Evolutionary conservation across 1,140 invertebrate species (phyloP), one percentile per base, ranked within the genome.

Genomic region (Tetranychus urticae): DNA sequence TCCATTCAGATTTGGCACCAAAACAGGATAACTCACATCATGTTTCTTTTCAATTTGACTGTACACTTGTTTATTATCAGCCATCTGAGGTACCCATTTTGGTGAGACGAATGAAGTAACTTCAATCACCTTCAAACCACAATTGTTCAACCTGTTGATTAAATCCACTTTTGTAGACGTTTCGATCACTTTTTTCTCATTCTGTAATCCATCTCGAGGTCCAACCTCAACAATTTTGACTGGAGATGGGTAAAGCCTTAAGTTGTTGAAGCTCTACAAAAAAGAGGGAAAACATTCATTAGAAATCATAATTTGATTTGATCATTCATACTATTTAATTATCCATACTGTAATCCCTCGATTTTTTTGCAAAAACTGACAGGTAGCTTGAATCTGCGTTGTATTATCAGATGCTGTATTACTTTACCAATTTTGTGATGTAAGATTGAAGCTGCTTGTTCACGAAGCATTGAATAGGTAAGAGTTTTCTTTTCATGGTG

Each of bases 11-110:
- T 98, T 98, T 47, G 94, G 94, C n/a, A 93, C 85, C 1, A 98
- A 74, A 4, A 91, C 92, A 3, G 91, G 82, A 75, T 96, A 98
- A 33, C 77, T 79, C 1, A 94, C 75, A n/a, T 76, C 78, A 0
- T 77, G 70, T 33, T 75, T 70, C 14, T 63, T 61, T 6, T 75
- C 73, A 52, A 97, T 84, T 39, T 74, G 75, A 56, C 55, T 12
- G 50, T 87, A 80, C 0, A 97, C 88, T 70, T 86, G 78, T 2
- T 73, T 68, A 68, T 86, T 83, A 72, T 97, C 92, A 35, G 80
- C 82, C 88, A 97, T 93, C 69, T 79, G 78, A 33, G 93, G 93
- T 13, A 98, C 80, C 93, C 92, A 97, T 79, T 97, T 97, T 12
- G 91, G 84, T 63, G 91, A 97, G 0, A 98, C 93, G 77, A 97